phyloP scores from a whole-genome alignment of 1,140 invertebrate genomes.

The Drosophila kikkawai region DNA sequence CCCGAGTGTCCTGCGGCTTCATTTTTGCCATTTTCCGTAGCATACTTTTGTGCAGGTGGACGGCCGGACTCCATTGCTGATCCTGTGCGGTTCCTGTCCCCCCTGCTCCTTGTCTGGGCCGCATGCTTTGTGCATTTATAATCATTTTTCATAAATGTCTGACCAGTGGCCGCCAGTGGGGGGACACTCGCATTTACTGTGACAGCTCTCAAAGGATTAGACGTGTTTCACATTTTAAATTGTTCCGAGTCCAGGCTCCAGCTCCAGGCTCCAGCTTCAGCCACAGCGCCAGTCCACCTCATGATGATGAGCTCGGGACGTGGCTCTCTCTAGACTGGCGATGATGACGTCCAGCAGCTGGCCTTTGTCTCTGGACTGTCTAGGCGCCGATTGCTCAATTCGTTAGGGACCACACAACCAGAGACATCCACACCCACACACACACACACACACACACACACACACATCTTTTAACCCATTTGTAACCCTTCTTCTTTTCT shows the following conservation, averaged over 20 bases:
- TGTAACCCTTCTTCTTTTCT: neutral
- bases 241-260: constrained; percentile 14
- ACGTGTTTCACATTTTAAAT: constrained; percentile 83
- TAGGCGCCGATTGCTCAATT: constrained; percentile 61
- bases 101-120: constrained; percentile 24
- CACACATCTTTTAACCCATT: constrained; percentile 5
- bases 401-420: constrained; percentile 33
- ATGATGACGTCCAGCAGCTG: constrained; percentile 34
- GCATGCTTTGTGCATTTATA: constrained; percentile 81
- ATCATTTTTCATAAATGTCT: constrained; percentile 81
- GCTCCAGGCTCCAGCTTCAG: neutral
- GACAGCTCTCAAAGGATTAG: constrained; percentile 84
- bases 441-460: neutral
- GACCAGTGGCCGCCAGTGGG: constrained; percentile 51
- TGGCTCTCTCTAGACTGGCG: constrained; percentile 7
- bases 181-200: constrained; percentile 63
- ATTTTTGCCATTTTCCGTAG: constrained; percentile 54
- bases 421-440: neutral
- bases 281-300: constrained; percentile 1
- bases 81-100: neutral
- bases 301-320: constrained; percentile 15
- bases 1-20: constrained; percentile 25
- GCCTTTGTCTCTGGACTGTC: constrained; percentile 46
- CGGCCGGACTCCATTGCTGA: constrained; percentile 5
- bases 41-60: constrained; percentile 62